Evolutionary conservation across 2,797 vertebrate species (phyloP).

Genomic region (Micropoecilia bifurca): DNA sequence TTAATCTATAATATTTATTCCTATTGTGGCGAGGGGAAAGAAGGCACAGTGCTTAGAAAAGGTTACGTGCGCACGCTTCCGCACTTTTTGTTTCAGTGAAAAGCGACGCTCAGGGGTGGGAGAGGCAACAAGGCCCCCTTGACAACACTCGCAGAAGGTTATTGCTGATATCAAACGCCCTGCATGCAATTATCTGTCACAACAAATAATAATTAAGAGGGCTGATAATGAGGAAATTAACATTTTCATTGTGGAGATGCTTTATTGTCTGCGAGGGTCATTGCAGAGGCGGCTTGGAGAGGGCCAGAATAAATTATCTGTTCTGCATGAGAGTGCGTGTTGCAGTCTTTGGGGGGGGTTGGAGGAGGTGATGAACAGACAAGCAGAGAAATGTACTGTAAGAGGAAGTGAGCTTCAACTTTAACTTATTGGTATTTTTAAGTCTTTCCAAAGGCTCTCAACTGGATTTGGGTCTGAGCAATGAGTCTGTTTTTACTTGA

Average conservation of each 20-base stretch:
- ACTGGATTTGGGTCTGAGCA: background rate
- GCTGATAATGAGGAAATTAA: slow-evolving; percentile 97
- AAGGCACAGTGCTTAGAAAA: slow-evolving; percentile 86
- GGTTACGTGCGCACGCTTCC: slow-evolving; percentile 90
- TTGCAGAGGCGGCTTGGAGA: slow-evolving; percentile 64
- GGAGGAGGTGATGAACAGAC: slow-evolving; percentile 55
- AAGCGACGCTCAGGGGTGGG: slow-evolving; percentile 84
- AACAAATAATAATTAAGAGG: slow-evolving; percentile 99
- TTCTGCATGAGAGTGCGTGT: slow-evolving; percentile 36
- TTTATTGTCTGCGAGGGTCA: slow-evolving; percentile 77
- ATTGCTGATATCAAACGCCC: slow-evolving; percentile 97
- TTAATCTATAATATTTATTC: slow-evolving; percentile 99
- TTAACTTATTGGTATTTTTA: background rate
- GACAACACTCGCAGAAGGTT: slow-evolving; percentile 98
- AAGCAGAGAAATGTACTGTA: slow-evolving; percentile 20
- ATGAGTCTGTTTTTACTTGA: background rate
- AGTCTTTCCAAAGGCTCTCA: background rate
- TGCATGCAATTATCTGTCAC: slow-evolving; percentile 97
- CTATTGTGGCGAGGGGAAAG: slow-evolving; percentile 90
- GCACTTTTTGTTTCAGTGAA: slow-evolving; percentile 92
- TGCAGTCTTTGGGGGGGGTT: slow-evolving; percentile 46
- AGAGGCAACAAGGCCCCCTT: slow-evolving; percentile 91
- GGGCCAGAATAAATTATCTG: slow-evolving; percentile 61
- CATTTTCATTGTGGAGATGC: slow-evolving; percentile 92
- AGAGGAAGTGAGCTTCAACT: background rate